A percentile compares a stretch with the other conserved stretches of the same genome.
Conservation (phyloP, 92 coral and sea anemone genomes). For the Bergia puertoricense region DNA sequence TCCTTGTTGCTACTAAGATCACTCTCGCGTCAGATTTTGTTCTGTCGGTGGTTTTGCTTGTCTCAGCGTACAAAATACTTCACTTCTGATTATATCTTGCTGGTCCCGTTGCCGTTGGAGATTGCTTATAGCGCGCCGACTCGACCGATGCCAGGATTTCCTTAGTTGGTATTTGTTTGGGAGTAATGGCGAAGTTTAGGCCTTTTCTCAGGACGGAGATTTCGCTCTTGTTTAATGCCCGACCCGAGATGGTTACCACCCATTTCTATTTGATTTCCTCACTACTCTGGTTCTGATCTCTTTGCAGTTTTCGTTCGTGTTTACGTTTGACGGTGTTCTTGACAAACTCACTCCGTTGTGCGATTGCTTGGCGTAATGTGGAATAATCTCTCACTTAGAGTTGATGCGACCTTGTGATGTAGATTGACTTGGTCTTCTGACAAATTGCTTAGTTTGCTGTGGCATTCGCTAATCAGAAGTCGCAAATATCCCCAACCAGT, state of each 20-base stretch:
- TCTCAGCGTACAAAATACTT: too few species aligned
- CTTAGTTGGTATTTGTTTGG: too few species aligned
- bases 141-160: too few species aligned
- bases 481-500: slow-evolving; percentile 2
- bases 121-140: too few species aligned
- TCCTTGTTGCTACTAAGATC: not conserved
- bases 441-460: not conserved
- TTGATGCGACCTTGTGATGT: slow-evolving; percentile 7
- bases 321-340: not conserved
- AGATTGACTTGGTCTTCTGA: not conserved
- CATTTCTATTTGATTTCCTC: slow-evolving; percentile 1
- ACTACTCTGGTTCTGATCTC: not conserved
- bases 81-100: too few species aligned
- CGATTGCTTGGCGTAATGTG: slow-evolving; percentile 18
- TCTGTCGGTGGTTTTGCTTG: too few species aligned
- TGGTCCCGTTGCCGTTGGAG: too few species aligned
- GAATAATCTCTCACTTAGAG: not conserved
- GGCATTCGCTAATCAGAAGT: not conserved
- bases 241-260: slow-evolving; percentile 5
- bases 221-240: too few species aligned
- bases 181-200: too few species aligned
- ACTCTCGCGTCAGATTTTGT: too few species aligned
- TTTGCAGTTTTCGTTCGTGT: slow-evolving; percentile 33
- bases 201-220: too few species aligned
- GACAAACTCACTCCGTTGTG: not conserved